Percentiles rank a stretch among this genome's conserved stretches.
Evolutionary conservation across 1,140 invertebrate species (phyloP).

Genomic region (Globodera ellingtonae): DNA sequence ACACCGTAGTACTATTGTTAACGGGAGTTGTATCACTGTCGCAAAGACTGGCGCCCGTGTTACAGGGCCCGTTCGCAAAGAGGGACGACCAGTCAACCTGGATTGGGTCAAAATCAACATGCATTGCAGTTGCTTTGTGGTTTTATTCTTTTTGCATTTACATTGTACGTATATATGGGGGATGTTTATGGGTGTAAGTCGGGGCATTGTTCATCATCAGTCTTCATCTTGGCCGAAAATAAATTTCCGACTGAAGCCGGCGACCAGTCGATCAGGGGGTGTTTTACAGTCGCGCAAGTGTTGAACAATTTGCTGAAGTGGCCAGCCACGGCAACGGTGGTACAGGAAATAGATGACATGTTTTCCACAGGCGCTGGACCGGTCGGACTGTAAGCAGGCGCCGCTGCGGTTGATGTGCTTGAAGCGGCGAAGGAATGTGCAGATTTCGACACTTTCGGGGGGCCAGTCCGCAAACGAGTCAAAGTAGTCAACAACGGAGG

Average conservation of each 20-base stretch:
- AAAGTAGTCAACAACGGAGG: not conserved
- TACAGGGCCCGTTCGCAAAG: not conserved
- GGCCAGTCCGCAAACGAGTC: slow-evolving; percentile 3
- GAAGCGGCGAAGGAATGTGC: not conserved
- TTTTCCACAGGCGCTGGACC: not conserved
- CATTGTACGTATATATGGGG: not conserved
- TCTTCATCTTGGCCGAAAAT: not conserved
- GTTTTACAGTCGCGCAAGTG: not conserved
- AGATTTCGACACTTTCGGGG: not conserved
- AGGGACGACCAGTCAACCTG: slow-evolving; percentile 22
- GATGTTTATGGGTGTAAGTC: too few relatives aligned
- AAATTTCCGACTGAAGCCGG: not conserved
- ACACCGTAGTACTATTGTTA: not conserved
- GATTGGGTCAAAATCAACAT: slow-evolving; percentile 28
- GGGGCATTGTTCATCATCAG: too few relatives aligned
- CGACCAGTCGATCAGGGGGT: not conserved
- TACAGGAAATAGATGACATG: slow-evolving; percentile 16
- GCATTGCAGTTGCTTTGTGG: slow-evolving; percentile 7
- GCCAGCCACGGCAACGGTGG: not conserved
- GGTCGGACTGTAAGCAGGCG: not conserved
- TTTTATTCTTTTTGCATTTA: not conserved
- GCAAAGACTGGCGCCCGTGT: not conserved
- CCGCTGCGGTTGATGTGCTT: not conserved
- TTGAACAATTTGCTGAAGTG: not conserved
- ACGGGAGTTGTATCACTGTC: not conserved